Evolutionary conservation across 64 coral and sea anemone genomes (phyloP).

Genomic region (Trachythela sp.): DNA sequence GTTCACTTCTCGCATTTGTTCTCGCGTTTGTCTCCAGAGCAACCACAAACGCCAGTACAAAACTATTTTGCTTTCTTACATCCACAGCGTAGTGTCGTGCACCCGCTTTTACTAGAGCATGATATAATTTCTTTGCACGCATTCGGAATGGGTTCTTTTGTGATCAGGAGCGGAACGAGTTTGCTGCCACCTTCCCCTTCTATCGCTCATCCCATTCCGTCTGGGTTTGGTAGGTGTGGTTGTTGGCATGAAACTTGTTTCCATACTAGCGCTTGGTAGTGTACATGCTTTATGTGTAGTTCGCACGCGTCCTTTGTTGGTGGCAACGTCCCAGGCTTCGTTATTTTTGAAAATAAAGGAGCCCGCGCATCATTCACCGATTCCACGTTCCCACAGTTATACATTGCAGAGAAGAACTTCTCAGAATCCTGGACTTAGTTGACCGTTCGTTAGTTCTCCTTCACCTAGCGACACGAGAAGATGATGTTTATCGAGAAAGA

Average conservation of each 20-base stretch:
- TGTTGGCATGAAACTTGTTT: slow-evolving; percentile 24
- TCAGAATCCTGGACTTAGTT: slow-evolving; percentile 32
- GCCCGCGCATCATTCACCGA: slow-evolving; percentile 26
- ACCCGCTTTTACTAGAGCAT: too few species aligned
- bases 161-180: slow-evolving; percentile 42
- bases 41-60: too few species aligned
- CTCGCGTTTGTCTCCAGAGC: too few species aligned
- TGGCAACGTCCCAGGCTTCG: neutral
- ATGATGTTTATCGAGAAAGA: slow-evolving; percentile 21
- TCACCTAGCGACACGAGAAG: slow-evolving; percentile 32
- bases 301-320: slow-evolving; percentile 35
- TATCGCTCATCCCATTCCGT: slow-evolving; percentile 26
- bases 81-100: too few species aligned
- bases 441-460: neutral
- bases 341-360: slow-evolving; percentile 26
- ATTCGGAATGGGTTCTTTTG: slow-evolving; percentile 30
- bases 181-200: neutral
- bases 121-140: too few species aligned
- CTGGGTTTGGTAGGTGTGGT: slow-evolving; percentile 8
- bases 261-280: slow-evolving; percentile 55
- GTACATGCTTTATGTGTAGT: slow-evolving; percentile 34
- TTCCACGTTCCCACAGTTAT: slow-evolving; percentile 14
- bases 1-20: too few species aligned
- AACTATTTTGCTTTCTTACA: too few species aligned
- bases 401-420: slow-evolving; percentile 34